A percentile compares a stretch with the other conserved stretches of the same genome.
Evolutionary conservation across 2,113 vertebrate species (phyloP).

Genomic region (Nothocercus julius): DNA sequence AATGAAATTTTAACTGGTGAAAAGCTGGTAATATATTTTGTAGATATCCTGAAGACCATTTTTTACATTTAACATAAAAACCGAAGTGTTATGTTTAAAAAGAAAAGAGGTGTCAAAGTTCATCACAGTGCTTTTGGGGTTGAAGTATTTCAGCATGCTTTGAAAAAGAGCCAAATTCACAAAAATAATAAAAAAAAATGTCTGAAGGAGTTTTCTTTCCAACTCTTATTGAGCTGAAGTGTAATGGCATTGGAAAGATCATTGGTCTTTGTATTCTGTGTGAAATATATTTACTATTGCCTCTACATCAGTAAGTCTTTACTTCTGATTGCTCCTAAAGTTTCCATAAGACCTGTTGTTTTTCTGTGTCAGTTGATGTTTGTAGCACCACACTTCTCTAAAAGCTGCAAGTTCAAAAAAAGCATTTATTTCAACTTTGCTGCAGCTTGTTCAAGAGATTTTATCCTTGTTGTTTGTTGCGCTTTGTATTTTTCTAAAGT

Average conservation of each 20-base stretch:
- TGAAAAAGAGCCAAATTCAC: background rate
- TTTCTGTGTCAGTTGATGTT: background rate
- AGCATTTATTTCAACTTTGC: background rate
- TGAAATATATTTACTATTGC: background rate
- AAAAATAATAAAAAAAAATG: background rate
- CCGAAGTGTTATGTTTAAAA: background rate
- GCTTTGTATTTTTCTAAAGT: background rate
- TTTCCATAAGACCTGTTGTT: background rate
- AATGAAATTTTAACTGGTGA: background rate
- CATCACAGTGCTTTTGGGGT: background rate
- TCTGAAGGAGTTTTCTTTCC: background rate
- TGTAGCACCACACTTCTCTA: background rate
- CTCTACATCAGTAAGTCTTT: background rate
- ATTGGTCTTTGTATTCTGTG: background rate
- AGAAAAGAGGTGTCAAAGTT: background rate
- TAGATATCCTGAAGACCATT: fast-evolving
- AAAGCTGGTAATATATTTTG: background rate
- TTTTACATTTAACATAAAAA: background rate
- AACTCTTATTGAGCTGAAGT: background rate
- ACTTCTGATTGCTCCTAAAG: background rate
- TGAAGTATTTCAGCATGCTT: background rate
- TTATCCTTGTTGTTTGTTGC: background rate
- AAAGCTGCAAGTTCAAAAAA: background rate
- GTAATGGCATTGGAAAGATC: background rate
- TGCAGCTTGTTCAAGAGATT: background rate